Evolutionary conservation across 2,797 vertebrate species (phyloP), one percentile per base, ranked within the genome.

Genomic region (Coracias cyanogaster): DNA sequence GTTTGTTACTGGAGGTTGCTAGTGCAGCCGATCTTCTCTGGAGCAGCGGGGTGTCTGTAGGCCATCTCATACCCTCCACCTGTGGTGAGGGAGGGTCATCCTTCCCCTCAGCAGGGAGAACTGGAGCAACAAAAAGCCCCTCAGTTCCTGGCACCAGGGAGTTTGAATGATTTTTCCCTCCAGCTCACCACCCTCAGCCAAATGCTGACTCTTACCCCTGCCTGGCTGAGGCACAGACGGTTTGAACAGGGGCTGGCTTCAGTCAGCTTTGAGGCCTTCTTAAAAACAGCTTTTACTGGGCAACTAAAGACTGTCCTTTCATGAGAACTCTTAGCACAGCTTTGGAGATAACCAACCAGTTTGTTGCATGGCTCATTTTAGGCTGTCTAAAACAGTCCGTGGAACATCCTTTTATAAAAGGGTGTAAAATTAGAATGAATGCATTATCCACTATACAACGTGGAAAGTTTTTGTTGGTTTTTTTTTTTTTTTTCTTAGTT

Each of bases 191-290:
- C 11, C 2, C 20, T 57, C 20, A 48, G 49, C 45, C 58, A 15
- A 16, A 26, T 8, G 31, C 49, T 8, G 1, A 4, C 41, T 24
- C 41, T 57, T 9, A 14, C 4, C 21, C 15, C 33, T 61, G 21
- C 60, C 9, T 9, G n/a, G 62, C 46, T 20, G 1, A 21, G 35
- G 18, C 26, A 3, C 0, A 0, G 33, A 9, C 0, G 0, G 21
- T 39, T 25, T 22, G 43, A 14, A 1, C 6, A 12, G 26, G 28
- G 18, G 24, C 45, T 87, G 78, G 7, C 22, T 57, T 48, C 49
- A 65, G 29, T 3, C 18, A 29, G 19, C 48, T 89, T 26, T 33
- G 22, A 77, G 48, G 33, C 25, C 24, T 24, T 19, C 58, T 61
- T 43, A 12, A 33, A 62, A 71, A 0, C 52, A 86, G 26, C 33